A percentile compares a stretch with the other conserved stretches of the same genome.
Conservation (phyloP, 2,113 vertebrate species). For the Alexandromys fortis region DNA sequence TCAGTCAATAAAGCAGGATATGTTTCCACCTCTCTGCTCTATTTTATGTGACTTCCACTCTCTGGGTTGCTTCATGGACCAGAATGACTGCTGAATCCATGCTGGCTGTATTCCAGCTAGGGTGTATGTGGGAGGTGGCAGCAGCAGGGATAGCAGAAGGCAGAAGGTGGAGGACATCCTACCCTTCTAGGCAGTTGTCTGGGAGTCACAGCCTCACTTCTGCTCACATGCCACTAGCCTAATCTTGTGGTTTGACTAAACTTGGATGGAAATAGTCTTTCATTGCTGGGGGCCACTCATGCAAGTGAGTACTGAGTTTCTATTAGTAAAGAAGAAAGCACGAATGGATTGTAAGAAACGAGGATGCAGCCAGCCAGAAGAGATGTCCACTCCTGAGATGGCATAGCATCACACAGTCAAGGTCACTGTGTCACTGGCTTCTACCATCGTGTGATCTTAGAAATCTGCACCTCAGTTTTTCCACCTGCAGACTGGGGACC, state of each 20-base stretch:
- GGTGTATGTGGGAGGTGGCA: not conserved
- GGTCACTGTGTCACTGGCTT: not conserved
- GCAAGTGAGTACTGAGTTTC: not conserved
- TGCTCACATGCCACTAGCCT: not conserved
- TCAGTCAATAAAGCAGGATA: not conserved
- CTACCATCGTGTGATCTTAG: not conserved
- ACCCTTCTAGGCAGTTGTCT: not conserved
- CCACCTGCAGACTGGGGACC: not conserved
- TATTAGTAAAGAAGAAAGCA: not conserved
- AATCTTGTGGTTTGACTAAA: not conserved
- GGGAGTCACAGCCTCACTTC: not conserved
- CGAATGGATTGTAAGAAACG: not conserved
- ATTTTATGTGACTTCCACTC: not conserved
- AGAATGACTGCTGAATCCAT: not conserved
- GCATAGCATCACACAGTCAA: fast-evolving
- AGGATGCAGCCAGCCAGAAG: not conserved
- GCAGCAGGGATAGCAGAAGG: not conserved
- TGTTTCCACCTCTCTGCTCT: not conserved
- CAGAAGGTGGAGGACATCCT: not conserved
- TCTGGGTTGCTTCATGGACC: not conserved
- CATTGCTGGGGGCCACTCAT: not conserved
- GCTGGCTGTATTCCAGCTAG: not conserved
- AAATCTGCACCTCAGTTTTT: not conserved
- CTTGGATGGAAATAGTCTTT: not conserved
- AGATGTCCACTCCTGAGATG: not conserved